Base-by-base conservation (phyloP, 2,113 vertebrate species). In the Hirundichthys speculiger region DNA sequence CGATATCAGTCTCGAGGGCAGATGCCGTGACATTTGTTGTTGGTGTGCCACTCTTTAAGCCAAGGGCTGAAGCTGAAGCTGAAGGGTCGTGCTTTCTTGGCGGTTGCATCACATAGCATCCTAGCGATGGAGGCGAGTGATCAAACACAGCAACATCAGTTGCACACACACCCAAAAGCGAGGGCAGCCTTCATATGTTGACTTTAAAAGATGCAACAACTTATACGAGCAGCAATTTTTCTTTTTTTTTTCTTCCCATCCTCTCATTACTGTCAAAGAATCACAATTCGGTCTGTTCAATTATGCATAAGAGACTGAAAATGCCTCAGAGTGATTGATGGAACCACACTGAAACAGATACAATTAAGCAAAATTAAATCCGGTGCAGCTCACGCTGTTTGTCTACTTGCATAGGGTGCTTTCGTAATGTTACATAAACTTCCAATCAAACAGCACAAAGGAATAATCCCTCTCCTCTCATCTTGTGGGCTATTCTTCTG, bases 351-450 rank as follows among this genome's bases (percentile, higher is more conserved):
- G 76, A 79, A 86, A 87, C 47, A 58, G 77, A 89, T 74, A 75
- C 79, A 87, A 85, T 87, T 87, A 83, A 69, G 40, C 27, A 1
- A 86, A 80, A 89, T 91, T 85, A 86, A 83, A 83, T 78, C 74
- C 72, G 53, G 45, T 54, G 63, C 83, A 86, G 80, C 75, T 56
- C 25, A 21, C 50, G 65, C 66, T 75, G 69, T 88, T 87, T 86
- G 75, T 79, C 79, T 73, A 52, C 87, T 88, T 79, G 70, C 77
- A 8, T 60, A 52, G 66, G 71, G 71, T 34, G 69, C 57, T 76
- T 86, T 78, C 59, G 69, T 83, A 75, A 69, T 74, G 77, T 71
- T 50, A 72, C 54, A 84, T 67, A 69, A 75, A 83, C 73, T 58
- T 63, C 67, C 24, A n/a, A n/a, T n/a, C n/a, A 73, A 83, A 34